phyloP scores from a whole-genome alignment of 2,888 invertebrate species.

The Drosophila parthenogenetica region DNA sequence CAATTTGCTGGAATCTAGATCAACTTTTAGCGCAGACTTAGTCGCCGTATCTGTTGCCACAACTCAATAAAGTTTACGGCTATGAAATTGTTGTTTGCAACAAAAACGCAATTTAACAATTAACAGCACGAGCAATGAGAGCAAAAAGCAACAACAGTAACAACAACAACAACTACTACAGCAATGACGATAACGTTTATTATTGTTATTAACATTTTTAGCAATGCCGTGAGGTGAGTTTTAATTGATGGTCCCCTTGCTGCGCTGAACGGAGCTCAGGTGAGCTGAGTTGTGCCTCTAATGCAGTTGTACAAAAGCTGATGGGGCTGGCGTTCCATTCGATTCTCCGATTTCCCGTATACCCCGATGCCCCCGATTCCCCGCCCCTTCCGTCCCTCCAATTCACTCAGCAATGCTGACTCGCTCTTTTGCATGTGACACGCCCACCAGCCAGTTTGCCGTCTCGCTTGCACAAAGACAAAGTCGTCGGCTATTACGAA shows the following conservation, averaged over 20 bases:
- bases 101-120: slow-evolving; percentile 81
- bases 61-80: slow-evolving; percentile 77
- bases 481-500: slow-evolving; percentile 76
- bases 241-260: slow-evolving; percentile 73
- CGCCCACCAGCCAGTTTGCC: slow-evolving; percentile 58
- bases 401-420: slow-evolving; percentile 22
- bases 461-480: slow-evolving; percentile 61
- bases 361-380: neutral
- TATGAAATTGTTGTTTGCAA: slow-evolving; percentile 76
- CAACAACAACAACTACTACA: slow-evolving; percentile 23
- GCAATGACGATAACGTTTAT: slow-evolving; percentile 66
- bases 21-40: neutral
- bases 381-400: neutral
- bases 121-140: slow-evolving; percentile 70
- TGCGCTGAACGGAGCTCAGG: slow-evolving; percentile 16
- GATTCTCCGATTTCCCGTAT: slow-evolving; percentile 10
- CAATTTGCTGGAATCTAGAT: slow-evolving; percentile 13
- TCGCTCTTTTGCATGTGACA: slow-evolving; percentile 79
- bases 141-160: slow-evolving; percentile 11
- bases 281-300: slow-evolving; percentile 54
- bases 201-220: slow-evolving; percentile 79
- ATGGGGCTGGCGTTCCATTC: slow-evolving; percentile 48
- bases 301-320: slow-evolving; percentile 80
- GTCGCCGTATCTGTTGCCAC: slow-evolving; percentile 49
- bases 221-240: slow-evolving; percentile 71